phyloP scores from a whole-genome alignment of 2,113 vertebrate genomes.

The Lasiurus cinereus region DNA sequence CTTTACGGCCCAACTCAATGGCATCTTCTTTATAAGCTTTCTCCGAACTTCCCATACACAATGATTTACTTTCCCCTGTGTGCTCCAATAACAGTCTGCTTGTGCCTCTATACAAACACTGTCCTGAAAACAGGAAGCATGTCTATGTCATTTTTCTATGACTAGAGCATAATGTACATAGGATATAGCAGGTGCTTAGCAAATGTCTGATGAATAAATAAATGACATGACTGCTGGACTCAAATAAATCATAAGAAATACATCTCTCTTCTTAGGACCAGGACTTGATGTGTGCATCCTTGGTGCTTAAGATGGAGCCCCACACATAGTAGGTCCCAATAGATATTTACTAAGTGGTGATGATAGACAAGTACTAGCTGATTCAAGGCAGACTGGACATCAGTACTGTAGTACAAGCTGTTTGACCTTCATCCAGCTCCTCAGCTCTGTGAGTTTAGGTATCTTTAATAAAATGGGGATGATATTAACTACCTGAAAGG shows the following conservation, averaged over 20 bases:
- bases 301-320: not conserved
- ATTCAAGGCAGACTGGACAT: not conserved
- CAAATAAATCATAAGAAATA: not conserved
- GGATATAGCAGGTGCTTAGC: not conserved
- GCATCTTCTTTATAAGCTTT: not conserved
- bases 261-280: not conserved
- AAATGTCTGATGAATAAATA: conserved; percentile 16
- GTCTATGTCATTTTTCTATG: not conserved
- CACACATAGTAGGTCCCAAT: not conserved
- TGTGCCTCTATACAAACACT: not conserved
- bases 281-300: not conserved
- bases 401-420: not conserved
- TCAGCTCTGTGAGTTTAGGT: not conserved
- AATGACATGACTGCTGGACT: not conserved
- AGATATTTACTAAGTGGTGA: not conserved
- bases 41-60: not conserved
- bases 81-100: not conserved
- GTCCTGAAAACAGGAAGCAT: not conserved
- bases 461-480: not conserved
- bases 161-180: not conserved
- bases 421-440: not conserved
- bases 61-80: not conserved
- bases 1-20: not conserved
- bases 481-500: not conserved
- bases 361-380: not conserved